These are phyloP conservation scores for Menura novaehollandiae DNA, from an alignment of 2,113 vertebrate genomes.

Conservation along the genomic window DNA sequence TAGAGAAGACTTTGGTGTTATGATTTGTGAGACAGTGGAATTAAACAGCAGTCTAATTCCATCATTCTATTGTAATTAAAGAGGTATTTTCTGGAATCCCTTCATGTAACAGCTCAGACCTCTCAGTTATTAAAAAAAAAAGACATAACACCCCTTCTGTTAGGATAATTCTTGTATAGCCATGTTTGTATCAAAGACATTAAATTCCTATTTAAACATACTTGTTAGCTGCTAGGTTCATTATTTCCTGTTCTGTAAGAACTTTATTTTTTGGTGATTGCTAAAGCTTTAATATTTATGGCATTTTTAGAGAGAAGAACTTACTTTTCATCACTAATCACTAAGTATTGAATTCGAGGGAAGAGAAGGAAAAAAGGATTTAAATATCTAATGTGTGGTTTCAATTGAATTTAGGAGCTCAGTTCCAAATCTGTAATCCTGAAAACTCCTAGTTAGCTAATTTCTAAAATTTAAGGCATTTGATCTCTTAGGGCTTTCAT, in stretches of 20 bases:
- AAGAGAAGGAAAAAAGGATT: not conserved
- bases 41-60: constrained; percentile 6
- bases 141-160: not conserved
- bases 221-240: not conserved
- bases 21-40: constrained; percentile 2
- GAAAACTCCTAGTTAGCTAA: not conserved
- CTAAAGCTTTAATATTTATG: not conserved
- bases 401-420: not conserved
- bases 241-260: not conserved
- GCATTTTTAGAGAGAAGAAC: not conserved
- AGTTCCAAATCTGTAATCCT: not conserved
- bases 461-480: not conserved
- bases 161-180: not conserved
- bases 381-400: not conserved
- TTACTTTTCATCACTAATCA: not conserved
- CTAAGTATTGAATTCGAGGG: not conserved
- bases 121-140: not conserved
- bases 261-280: not conserved
- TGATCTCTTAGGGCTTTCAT: not conserved
- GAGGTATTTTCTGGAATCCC: not conserved
- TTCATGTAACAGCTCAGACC: not conserved
- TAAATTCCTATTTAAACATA: not conserved
- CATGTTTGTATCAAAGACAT: not conserved
- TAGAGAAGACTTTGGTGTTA: not conserved
- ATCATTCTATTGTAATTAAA: not conserved